phyloP scores from a whole-genome alignment of 2,113 vertebrate genomes.

The Trochalopteron elliotii region DNA sequence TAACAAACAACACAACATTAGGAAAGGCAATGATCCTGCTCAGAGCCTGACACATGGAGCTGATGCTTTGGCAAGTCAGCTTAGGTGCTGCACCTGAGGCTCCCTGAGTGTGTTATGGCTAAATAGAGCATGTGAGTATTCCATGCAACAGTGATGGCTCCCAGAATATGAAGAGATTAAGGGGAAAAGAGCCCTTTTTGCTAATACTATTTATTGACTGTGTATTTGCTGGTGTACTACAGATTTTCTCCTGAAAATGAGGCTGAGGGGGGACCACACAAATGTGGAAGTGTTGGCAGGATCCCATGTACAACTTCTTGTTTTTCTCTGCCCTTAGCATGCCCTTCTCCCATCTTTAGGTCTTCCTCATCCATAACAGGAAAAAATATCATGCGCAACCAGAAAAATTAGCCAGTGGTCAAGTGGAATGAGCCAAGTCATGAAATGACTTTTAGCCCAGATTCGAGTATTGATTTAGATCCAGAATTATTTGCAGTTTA shows the following conservation, averaged over 20 bases:
- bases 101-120: not conserved
- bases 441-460: not conserved
- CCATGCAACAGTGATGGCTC: not conserved
- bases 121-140: not conserved
- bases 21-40: not conserved
- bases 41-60: not conserved
- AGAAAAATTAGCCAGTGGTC: not conserved
- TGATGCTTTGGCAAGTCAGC: not conserved
- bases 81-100: not conserved
- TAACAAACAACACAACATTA: not conserved
- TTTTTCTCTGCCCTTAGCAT: not conserved
- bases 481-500: not conserved
- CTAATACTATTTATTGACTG: not conserved
- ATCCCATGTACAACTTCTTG: not conserved
- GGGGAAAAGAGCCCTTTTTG: not conserved
- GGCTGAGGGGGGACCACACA: not conserved
- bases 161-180: not conserved
- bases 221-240: not conserved
- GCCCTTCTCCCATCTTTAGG: not conserved
- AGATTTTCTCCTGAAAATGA: not conserved
- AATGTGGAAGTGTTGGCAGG: not conserved
- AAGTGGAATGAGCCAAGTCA: not conserved
- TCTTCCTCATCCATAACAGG: conserved; percentile 5
- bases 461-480: not conserved
- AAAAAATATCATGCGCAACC: not conserved